A percentile compares a stretch with the other conserved stretches of the same genome.
Evolutionary conservation across 1,140 invertebrate genomes (phyloP).

Genomic region (Matsumurasca onukii): DNA sequence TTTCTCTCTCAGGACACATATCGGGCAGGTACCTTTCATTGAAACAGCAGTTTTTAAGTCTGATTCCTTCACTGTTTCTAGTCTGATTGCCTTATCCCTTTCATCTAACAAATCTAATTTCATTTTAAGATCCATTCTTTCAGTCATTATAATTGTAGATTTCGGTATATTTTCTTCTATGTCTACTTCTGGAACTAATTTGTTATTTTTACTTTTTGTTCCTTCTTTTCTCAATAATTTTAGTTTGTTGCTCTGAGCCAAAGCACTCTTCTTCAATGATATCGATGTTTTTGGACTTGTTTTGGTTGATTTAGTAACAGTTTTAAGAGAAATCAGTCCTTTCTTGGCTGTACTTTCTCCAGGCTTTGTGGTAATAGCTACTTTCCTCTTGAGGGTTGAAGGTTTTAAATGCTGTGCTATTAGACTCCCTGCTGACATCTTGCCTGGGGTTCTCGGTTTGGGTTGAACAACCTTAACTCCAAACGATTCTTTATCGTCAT

Average conservation of each 20-base stretch:
- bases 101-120: slow-evolving; percentile 38
- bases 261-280: background rate
- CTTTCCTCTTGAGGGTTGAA: background rate
- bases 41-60: slow-evolving; percentile 25
- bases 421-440: background rate
- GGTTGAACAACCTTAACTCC: slow-evolving; percentile 2
- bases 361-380: background rate
- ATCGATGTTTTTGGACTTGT: background rate
- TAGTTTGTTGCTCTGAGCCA: background rate
- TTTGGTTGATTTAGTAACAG: background rate
- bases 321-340: background rate
- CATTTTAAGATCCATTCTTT: slow-evolving; percentile 21
- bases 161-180: background rate
- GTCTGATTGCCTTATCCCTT: slow-evolving; percentile 37
- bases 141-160: background rate
- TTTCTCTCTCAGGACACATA: slow-evolving; percentile 98
- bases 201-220: background rate
- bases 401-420: background rate
- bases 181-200: background rate
- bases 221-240: slow-evolving; percentile 18
- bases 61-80: slow-evolving; percentile 14
- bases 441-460: background rate
- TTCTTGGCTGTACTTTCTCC: background rate
- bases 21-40: slow-evolving; percentile 81
- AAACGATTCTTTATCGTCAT: slow-evolving; percentile 29